phyloP scores from a whole-genome alignment of 2,888 invertebrate species.

The Alloplasta piceator region DNA sequence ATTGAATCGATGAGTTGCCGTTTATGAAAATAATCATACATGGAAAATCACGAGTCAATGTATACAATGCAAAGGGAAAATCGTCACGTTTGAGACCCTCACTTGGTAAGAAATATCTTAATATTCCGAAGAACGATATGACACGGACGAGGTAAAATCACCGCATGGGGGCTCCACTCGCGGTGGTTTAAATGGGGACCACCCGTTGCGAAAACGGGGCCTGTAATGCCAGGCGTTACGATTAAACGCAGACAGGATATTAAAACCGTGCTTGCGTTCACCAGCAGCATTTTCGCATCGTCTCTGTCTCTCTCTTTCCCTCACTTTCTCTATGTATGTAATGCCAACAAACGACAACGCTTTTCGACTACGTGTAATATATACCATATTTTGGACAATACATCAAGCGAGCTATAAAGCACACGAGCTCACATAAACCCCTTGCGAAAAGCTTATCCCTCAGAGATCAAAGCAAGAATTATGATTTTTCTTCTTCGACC shows the following conservation, averaged over 20 bases:
- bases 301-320: not conserved
- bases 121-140: slow-evolving; percentile 23
- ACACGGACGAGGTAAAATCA: slow-evolving; percentile 40
- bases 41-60: slow-evolving; percentile 10
- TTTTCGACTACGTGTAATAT: slow-evolving; percentile 42
- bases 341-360: slow-evolving; percentile 36
- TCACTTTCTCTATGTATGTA: not conserved
- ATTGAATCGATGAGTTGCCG: not conserved
- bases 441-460: slow-evolving; percentile 74
- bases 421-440: slow-evolving; percentile 76
- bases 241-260: slow-evolving; percentile 82
- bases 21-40: not conserved
- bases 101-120: not conserved
- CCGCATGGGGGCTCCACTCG: slow-evolving; percentile 46
- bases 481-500: not conserved
- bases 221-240: slow-evolving; percentile 78
- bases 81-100: not conserved
- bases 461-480: not conserved
- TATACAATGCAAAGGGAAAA: not conserved
- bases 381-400: slow-evolving; percentile 80
- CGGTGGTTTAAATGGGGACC: slow-evolving; percentile 78
- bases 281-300: not conserved
- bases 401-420: slow-evolving; percentile 77
- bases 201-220: slow-evolving; percentile 72
- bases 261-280: slow-evolving; percentile 73